Evolutionary conservation across 2,797 vertebrate genomes (phyloP).

Genomic region (Falco novaeseelandiae): DNA sequence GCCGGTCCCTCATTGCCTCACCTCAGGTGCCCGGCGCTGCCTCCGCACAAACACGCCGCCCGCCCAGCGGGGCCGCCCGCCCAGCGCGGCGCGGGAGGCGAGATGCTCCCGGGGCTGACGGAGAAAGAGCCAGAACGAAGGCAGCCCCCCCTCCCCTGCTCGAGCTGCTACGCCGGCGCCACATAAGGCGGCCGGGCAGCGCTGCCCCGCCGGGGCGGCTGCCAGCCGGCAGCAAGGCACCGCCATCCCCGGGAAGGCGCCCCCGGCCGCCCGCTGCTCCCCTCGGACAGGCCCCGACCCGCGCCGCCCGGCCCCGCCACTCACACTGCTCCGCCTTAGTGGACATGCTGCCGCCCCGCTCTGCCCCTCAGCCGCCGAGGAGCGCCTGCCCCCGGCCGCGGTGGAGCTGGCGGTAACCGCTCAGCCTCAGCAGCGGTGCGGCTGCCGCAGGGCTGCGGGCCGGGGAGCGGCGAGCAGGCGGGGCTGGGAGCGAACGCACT

Average conservation of each 20-base stretch:
- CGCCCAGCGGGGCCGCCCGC: background rate
- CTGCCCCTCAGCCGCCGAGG: conserved; percentile 29
- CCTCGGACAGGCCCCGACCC: conserved; percentile 44
- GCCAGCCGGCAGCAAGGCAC: background rate
- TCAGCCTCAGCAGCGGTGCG: background rate
- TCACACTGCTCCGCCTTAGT: conserved; percentile 99
- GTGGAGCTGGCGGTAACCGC: conserved; percentile 16
- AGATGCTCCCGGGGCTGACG: background rate
- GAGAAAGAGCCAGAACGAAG: conserved; percentile 11
- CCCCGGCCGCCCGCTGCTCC: conserved; percentile 29
- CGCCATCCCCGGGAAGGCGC: background rate
- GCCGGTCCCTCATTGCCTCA: background rate
- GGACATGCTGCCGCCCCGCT: conserved; percentile 85
- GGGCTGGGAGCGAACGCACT: conserved; percentile 45
- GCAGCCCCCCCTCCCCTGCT: background rate
- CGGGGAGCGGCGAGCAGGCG: background rate
- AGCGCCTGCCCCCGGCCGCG: background rate
- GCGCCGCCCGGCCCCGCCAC: conserved; percentile 66
- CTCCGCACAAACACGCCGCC: background rate
- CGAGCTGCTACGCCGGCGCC: background rate
- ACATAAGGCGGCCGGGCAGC: background rate
- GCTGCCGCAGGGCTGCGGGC: conserved; percentile 16
- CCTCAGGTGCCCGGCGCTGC: background rate
- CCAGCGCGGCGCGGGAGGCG: no score
- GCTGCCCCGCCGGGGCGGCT: background rate